Evolutionary conservation across 2,113 vertebrate species (phyloP).

Genomic region (Condylura cristata): DNA sequence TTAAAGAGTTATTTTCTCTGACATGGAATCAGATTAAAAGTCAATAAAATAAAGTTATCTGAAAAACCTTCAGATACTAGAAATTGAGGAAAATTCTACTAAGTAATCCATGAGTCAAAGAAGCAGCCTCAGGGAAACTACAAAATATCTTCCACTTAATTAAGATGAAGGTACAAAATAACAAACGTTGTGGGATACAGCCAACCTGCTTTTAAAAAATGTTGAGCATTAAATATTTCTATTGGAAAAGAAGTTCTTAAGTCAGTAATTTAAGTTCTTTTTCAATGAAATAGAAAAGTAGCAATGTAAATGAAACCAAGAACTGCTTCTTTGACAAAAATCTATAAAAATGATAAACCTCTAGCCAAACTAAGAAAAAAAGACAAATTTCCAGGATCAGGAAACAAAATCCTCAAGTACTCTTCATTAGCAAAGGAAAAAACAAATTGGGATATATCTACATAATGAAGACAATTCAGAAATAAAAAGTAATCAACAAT

Average conservation of each 20-base stretch:
- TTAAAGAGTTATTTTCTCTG: not conserved
- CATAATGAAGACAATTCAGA: not conserved
- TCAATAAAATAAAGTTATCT: not conserved
- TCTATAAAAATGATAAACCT: not conserved
- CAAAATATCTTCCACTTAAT: not conserved
- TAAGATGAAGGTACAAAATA: not conserved
- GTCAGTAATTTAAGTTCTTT: not conserved
- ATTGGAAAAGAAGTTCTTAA: not conserved
- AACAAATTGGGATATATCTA: not conserved
- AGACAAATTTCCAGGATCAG: not conserved
- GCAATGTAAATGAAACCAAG: not conserved
- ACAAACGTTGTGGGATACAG: not conserved
- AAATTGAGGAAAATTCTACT: not conserved
- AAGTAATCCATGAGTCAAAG: not conserved
- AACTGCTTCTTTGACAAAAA: not conserved
- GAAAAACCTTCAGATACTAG: not conserved
- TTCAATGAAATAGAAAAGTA: not conserved
- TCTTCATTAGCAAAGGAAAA: not conserved
- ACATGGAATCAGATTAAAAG: conserved; percentile 8
- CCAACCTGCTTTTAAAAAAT: not conserved
- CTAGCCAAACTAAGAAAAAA: not conserved
- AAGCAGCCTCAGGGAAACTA: not conserved
- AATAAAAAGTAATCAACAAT: not conserved
- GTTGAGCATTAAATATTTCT: not conserved
- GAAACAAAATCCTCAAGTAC: not conserved